Percentiles rank a stretch among this genome's conserved stretches.
These are phyloP conservation scores for Drosophila prosaltans DNA, from an alignment of 1,140 invertebrate species.

Conservation along the genomic window DNA sequence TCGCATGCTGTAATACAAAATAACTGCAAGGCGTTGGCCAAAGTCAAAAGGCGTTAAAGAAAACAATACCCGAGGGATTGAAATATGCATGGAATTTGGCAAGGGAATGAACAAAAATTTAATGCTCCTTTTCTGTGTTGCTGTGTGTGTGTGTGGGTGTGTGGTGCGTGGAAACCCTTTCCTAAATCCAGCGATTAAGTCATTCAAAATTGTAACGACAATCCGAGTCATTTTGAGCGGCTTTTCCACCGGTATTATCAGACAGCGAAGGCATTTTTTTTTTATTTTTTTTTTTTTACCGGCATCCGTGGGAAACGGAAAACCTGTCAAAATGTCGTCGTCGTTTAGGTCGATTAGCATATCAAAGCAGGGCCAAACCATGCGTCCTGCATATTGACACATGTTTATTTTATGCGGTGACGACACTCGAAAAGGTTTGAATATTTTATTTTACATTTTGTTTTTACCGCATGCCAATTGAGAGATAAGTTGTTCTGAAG, in stretches of 20 bases:
- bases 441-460: slow-evolving; percentile 57
- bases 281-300: background rate
- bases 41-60: slow-evolving; percentile 41
- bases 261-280: slow-evolving; percentile 21
- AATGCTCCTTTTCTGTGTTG: background rate
- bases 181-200: slow-evolving; percentile 30
- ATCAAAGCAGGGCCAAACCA: slow-evolving; percentile 66
- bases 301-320: slow-evolving; percentile 72
- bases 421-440: slow-evolving; percentile 47
- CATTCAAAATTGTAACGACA: slow-evolving; percentile 23
- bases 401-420: slow-evolving; percentile 66
- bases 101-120: slow-evolving; percentile 5
- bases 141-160: background rate
- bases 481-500: slow-evolving; percentile 60
- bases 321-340: slow-evolving; percentile 74
- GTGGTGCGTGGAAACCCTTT: slow-evolving; percentile 5
- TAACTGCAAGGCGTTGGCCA: slow-evolving; percentile 52
- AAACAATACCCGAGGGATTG: slow-evolving; percentile 42
- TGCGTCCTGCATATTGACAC: slow-evolving; percentile 73
- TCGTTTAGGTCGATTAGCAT: slow-evolving; percentile 78
- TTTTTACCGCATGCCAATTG: slow-evolving; percentile 57
- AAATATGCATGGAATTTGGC: slow-evolving; percentile 34
- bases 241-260: slow-evolving; percentile 36
- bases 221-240: slow-evolving; percentile 15
- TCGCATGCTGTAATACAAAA: slow-evolving; percentile 54